A percentile compares a stretch with the other conserved stretches of the same genome.
phyloP scores from a whole-genome alignment of 1,140 invertebrate species.

The Camponotus vicinus region DNA sequence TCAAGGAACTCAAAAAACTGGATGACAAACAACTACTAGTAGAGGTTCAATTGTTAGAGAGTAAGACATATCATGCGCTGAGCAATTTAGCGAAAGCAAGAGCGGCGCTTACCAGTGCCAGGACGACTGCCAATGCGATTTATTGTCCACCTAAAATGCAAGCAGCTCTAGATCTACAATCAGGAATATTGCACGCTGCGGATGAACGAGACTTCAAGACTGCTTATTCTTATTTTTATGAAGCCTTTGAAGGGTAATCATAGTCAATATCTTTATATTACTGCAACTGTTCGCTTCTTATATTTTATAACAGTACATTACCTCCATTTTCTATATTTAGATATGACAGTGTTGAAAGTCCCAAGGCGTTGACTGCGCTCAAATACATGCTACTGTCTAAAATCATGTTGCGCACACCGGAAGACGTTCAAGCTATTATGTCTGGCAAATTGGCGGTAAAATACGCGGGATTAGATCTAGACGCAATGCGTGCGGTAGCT shows the following conservation, averaged over 20 bases:
- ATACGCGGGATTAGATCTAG: slow-evolving; percentile 97
- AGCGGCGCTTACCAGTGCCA: slow-evolving; percentile 98
- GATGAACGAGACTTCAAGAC: slow-evolving; percentile 99
- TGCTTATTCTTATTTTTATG: slow-evolving; percentile 99
- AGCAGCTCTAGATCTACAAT: slow-evolving; percentile 98
- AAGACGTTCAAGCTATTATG: slow-evolving; percentile 98
- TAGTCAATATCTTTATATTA: background rate
- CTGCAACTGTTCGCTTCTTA: background rate
- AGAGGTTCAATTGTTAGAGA: slow-evolving; percentile 98
- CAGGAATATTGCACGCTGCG: slow-evolving; percentile 99
- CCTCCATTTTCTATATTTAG: slow-evolving; percentile 69
- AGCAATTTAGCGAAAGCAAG: slow-evolving; percentile 98
- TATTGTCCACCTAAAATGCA: slow-evolving; percentile 99
- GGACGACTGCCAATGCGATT: slow-evolving; percentile 99
- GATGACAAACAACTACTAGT: slow-evolving; percentile 99
- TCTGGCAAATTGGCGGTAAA: slow-evolving; percentile 98
- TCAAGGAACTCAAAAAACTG: slow-evolving; percentile 98
- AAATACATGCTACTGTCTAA: slow-evolving; percentile 99
- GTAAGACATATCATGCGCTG: slow-evolving; percentile 99
- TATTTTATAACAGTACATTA: background rate
- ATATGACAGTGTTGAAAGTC: slow-evolving; percentile 97
- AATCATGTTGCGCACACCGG: slow-evolving; percentile 98
- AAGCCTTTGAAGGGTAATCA: slow-evolving; percentile 97
- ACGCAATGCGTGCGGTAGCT: slow-evolving; percentile 99
- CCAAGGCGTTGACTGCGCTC: slow-evolving; percentile 96